These are phyloP conservation scores for Hyles lineata DNA, from an alignment of 2,888 invertebrate species.

Conservation along the genomic window DNA sequence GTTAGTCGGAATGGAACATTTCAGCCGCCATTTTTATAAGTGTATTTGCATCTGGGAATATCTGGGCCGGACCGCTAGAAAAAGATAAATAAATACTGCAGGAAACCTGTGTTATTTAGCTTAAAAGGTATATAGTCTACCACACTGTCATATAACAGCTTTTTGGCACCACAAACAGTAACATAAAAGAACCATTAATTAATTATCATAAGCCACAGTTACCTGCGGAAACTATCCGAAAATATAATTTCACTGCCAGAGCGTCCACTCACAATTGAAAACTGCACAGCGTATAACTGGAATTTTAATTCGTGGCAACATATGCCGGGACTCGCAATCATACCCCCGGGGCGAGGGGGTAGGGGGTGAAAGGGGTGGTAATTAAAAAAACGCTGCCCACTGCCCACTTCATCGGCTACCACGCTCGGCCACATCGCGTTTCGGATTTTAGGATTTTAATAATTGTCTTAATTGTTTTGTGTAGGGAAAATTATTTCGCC, in stretches of 20 bases:
- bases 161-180: too few species aligned
- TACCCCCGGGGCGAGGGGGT: background rate
- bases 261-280: constrained; percentile 52
- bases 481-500: constrained; percentile 38
- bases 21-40: too few species aligned
- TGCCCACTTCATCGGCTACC: constrained; percentile 19
- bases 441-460: constrained; percentile 69
- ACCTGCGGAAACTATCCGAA: constrained; percentile 16
- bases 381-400: constrained; percentile 79
- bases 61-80: too few species aligned
- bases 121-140: too few species aligned
- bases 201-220: background rate
- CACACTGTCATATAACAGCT: too few species aligned
- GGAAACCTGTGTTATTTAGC: too few species aligned
- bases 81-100: too few species aligned
- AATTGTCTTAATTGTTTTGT: constrained; percentile 61
- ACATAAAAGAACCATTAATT: background rate
- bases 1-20: too few species aligned
- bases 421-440: constrained; percentile 14
- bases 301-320: constrained; percentile 80
- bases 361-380: constrained; percentile 57
- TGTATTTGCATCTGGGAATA: too few species aligned
- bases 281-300: constrained; percentile 73
- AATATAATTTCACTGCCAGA: constrained; percentile 6
- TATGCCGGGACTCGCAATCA: constrained; percentile 58